A percentile compares a stretch with the other conserved stretches of the same genome.
Evolutionary conservation across 1,140 invertebrate genomes (phyloP).

Genomic region (Monochamus saltuarius): DNA sequence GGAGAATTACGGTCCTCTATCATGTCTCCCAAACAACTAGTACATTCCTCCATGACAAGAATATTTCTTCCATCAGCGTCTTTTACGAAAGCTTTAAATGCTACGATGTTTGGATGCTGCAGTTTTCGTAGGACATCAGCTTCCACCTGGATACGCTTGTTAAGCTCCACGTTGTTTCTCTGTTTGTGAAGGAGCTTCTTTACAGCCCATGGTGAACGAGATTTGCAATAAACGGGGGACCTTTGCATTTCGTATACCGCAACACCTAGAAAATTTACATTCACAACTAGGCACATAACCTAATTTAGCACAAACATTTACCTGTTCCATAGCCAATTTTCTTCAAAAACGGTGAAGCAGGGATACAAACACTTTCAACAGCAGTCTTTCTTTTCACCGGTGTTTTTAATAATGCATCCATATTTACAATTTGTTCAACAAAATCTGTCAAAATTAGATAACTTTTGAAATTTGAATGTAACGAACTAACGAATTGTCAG

Average conservation of each 20-base stretch:
- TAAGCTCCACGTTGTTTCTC: constrained; percentile 47
- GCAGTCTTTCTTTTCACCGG: constrained; percentile 10
- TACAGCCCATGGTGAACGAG: constrained; percentile 78
- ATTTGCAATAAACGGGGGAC: constrained; percentile 64
- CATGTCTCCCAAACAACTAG: constrained; percentile 66
- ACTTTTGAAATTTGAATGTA: too few species aligned
- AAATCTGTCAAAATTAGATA: too few species aligned
- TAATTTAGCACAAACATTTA: constrained; percentile 49
- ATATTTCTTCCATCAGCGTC: constrained; percentile 63
- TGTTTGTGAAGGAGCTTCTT: constrained; percentile 63
- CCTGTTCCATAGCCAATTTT: constrained; percentile 75
- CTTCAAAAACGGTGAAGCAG: constrained; percentile 68
- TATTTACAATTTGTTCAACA: not conserved
- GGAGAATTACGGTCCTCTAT: constrained; percentile 67
- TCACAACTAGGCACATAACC: constrained; percentile 11
- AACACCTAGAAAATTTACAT: constrained; percentile 59
- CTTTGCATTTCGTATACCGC: constrained; percentile 74
- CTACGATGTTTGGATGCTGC: constrained; percentile 81
- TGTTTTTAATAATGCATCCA: constrained; percentile 16
- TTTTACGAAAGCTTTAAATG: constrained; percentile 71
- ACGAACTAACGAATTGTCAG: too few species aligned
- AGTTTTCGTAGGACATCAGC: constrained; percentile 69
- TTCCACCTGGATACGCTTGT: constrained; percentile 66
- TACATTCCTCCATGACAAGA: constrained; percentile 71
- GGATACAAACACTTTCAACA: constrained; percentile 49